phyloP scores from a whole-genome alignment of 2,797 vertebrate species.

The Thunnus albacares region DNA sequence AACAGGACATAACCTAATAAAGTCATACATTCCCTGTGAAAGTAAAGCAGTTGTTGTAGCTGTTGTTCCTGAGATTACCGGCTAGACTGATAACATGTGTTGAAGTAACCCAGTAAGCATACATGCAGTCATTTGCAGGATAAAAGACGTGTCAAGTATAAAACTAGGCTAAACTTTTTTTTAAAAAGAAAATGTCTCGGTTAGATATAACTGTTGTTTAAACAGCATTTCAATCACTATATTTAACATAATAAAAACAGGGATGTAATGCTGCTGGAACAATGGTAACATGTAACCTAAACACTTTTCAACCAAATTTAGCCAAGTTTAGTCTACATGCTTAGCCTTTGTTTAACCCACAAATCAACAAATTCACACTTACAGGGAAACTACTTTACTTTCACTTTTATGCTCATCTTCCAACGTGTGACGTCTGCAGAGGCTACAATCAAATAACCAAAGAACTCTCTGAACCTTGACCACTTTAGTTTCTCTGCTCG shows the following conservation, averaged over 20 bases:
- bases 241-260: no score
- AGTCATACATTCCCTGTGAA: not conserved
- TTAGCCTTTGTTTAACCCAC: not conserved
- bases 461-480: constrained; percentile 31
- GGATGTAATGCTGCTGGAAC: no score
- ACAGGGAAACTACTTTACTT: not conserved
- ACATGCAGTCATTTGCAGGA: no score
- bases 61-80: not conserved
- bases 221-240: no score
- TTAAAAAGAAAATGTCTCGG: no score
- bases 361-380: not conserved
- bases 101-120: not conserved
- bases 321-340: not conserved
- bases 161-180: no score
- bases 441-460: not conserved
- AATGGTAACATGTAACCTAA: no score
- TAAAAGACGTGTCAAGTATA: no score
- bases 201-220: no score
- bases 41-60: not conserved
- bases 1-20: not conserved
- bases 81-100: not conserved
- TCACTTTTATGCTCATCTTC: not conserved
- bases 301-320: not conserved
- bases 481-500: constrained; percentile 23
- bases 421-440: constrained; percentile 1